phyloP scores from a whole-genome alignment of 2,888 invertebrate species.

The Agrenia bidenticulata region DNA sequence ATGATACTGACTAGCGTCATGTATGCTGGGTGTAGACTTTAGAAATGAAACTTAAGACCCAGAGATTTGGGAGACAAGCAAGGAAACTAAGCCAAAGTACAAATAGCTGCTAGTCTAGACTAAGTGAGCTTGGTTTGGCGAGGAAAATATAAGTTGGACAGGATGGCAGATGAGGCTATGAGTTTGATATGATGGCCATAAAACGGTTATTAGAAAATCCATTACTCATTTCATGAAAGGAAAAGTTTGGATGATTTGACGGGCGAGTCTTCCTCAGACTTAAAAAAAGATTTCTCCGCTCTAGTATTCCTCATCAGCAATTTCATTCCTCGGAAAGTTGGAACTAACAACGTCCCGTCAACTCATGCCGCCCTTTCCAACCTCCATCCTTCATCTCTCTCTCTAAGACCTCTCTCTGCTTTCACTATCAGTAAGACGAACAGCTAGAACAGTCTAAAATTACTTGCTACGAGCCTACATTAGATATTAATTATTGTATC shows the following conservation, averaged over 20 bases:
- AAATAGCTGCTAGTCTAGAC: too few relatives aligned
- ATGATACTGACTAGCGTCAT: too few relatives aligned
- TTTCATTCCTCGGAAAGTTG: too few relatives aligned
- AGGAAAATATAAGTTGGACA: conserved; percentile 11
- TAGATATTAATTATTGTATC: too few relatives aligned
- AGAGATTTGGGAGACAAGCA: too few relatives aligned
- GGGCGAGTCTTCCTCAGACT: conserved; percentile 1
- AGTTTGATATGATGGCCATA: conserved; percentile 26
- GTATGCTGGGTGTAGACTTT: too few relatives aligned
- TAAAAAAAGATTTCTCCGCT: neutral
- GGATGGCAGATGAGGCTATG: conserved; percentile 11
- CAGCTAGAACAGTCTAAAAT: too few relatives aligned
- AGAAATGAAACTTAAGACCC: too few relatives aligned
- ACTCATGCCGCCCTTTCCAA: conserved; percentile 1
- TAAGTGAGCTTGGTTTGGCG: neutral
- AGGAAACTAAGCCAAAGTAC: too few relatives aligned
- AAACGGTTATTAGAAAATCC: conserved; percentile 36
- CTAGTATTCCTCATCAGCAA: conserved; percentile 1
- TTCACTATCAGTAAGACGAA: too few relatives aligned
- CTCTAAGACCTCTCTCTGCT: too few relatives aligned
- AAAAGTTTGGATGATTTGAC: conserved; percentile 23
- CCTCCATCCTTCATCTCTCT: neutral
- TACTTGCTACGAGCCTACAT: too few relatives aligned
- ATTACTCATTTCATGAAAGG: conserved; percentile 27
- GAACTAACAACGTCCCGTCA: conserved; percentile 3